A percentile compares a stretch with the other conserved stretches of the same genome.
These are phyloP conservation scores for Plebejus argus DNA, from an alignment of 2,888 invertebrate species.

Conservation along the genomic window DNA sequence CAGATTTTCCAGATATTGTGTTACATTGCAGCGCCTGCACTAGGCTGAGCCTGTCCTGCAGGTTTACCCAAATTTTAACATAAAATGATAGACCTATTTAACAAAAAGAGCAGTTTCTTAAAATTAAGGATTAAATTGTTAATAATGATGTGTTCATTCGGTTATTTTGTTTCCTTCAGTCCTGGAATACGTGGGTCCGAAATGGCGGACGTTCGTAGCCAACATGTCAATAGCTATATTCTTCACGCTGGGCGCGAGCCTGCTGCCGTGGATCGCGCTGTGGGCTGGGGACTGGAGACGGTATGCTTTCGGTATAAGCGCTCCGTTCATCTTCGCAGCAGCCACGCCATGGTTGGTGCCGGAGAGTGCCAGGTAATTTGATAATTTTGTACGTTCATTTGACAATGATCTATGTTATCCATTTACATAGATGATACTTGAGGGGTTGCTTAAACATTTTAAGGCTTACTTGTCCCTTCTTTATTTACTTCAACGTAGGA, in stretches of 20 bases:
- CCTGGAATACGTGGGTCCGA: conserved; percentile 93
- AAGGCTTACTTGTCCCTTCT: no score
- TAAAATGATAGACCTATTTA: no score
- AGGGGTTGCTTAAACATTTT: no score
- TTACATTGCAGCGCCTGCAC: no score
- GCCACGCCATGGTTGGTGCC: conserved; percentile 89
- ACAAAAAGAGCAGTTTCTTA: no score
- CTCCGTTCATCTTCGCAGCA: conserved; percentile 86
- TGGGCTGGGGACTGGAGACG: conserved; percentile 89
- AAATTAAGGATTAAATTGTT: no score
- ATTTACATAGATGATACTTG: neutral
- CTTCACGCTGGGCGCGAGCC: conserved; percentile 90
- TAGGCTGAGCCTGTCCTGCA: no score
- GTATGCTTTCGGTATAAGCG: conserved; percentile 89
- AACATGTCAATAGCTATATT: conserved; percentile 95
- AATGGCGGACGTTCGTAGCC: conserved; percentile 94
- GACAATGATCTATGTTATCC: neutral
- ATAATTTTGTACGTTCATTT: neutral
- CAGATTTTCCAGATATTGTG: no score
- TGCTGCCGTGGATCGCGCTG: conserved; percentile 92
- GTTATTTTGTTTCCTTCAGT: conserved; percentile 81
- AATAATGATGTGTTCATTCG: no score
- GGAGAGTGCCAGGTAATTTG: conserved; percentile 88
- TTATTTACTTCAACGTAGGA: no score
- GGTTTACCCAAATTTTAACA: no score